A percentile compares a stretch with the other conserved stretches of the same genome.
Conservation (phyloP, 2,113 vertebrate genomes). For the Pseudorhombus dupliciocellatus region DNA sequence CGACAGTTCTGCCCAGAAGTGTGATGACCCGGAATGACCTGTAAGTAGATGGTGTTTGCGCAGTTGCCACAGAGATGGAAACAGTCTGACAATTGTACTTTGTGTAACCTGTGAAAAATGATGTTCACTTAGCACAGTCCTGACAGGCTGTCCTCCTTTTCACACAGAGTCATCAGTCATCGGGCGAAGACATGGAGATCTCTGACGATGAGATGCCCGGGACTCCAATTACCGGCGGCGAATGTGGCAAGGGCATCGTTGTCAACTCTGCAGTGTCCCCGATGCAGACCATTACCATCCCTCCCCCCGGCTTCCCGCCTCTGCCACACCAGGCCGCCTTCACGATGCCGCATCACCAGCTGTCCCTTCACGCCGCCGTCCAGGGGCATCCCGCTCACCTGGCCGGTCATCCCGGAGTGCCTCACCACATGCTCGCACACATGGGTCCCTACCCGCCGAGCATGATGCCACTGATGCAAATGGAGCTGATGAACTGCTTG, state of each 20-base stretch:
- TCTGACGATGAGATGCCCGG: constrained; percentile 95
- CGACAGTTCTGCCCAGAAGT: too few relatives aligned
- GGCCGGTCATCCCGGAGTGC: constrained; percentile 77
- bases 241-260: constrained; percentile 93
- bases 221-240: constrained; percentile 85
- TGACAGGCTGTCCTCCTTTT: constrained; percentile 17
- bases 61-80: background rate
- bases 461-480: constrained; percentile 92
- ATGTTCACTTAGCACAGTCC: background rate
- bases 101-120: background rate
- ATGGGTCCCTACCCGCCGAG: constrained; percentile 85
- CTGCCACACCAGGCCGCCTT: constrained; percentile 84
- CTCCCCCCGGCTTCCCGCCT: constrained; percentile 86
- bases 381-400: constrained; percentile 73
- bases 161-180: constrained; percentile 88
- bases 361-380: constrained; percentile 76
- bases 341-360: constrained; percentile 75
- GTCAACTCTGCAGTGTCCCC: constrained; percentile 89
- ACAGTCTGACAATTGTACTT: background rate
- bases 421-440: constrained; percentile 86
- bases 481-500: constrained; percentile 92
- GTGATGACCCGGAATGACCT: too few relatives aligned
- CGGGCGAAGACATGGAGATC: constrained; percentile 99
- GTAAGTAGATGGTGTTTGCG: background rate
- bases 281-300: constrained; percentile 83